Base-by-base conservation (phyloP, 2,888 invertebrate species). In the Gortyna flavago region DNA sequence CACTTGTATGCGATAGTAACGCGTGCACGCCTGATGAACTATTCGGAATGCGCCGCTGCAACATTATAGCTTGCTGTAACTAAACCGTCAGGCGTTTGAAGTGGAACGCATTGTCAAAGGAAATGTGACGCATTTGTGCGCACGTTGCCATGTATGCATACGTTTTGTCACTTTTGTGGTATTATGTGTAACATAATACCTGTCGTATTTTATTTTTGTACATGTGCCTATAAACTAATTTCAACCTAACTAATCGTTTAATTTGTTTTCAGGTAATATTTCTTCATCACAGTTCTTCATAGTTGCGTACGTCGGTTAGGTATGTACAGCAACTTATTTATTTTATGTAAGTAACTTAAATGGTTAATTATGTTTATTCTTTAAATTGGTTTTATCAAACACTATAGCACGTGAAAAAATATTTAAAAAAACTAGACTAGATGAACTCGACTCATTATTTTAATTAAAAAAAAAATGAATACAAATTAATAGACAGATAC, bases 31-130 rank as follows among this genome's bases (percentile, higher is more conserved):
- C 83, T 83, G 11, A 6, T 32, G 35, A 35, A 32, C 35, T 29
- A 38, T 13, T 64, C 2, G 11, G 18, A 71, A 61, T 80, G 29
- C 61, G 54, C 1, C 64, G 67, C 64, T 68, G 68, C 73, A 72
- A 82, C 71, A 65, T 71, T 66, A 82, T 66, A 59, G 72, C 65
- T 89, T 93, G 92, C 93, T 88, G 69, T 77, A 51, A 86, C 79
- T 78, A 87, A 89, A 89, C 77, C 18, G 54, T 48, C 84, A 93
- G 93, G 93, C 92, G 91, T 85, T 85, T 66, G 9, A 41, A 69
- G 1, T 11, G 38, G 16, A 38, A 75, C 13, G 68, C 29, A 35
- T n/a, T 5, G 7, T 21, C n/a, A n/a, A 18, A 25, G 57, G 38
- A 38, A 57, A 38, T 48, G 9, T 16, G 13, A 51, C 3, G 7